These are phyloP conservation scores for Nycticebus coucang DNA, from an alignment of 2,113 vertebrate genomes.

Conservation along the genomic window DNA sequence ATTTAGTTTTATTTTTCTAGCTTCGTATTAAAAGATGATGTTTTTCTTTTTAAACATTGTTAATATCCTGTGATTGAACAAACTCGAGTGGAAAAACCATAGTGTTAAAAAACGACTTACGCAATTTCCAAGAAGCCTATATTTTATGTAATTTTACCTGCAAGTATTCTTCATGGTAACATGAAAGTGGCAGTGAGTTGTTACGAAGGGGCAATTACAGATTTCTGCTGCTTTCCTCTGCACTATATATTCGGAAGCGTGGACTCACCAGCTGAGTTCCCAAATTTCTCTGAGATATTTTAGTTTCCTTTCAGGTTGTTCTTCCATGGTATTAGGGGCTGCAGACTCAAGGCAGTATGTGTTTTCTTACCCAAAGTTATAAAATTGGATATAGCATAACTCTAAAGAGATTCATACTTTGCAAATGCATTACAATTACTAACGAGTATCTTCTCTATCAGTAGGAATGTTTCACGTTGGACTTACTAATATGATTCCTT, in stretches of 20 bases:
- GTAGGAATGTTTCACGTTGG: neutral
- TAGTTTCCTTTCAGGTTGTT: neutral
- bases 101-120: neutral
- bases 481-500: neutral
- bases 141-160: neutral
- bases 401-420: neutral
- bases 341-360: neutral
- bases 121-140: neutral
- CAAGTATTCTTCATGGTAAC: neutral
- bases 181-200: neutral
- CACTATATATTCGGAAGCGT: neutral
- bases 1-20: neutral
- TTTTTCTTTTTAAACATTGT: constrained; percentile 10
- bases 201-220: neutral
- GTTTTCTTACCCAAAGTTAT: neutral
- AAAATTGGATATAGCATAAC: neutral
- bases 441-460: neutral
- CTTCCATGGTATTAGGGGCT: neutral
- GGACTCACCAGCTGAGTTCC: neutral
- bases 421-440: neutral
- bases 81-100: neutral
- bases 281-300: constrained; percentile 13
- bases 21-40: neutral
- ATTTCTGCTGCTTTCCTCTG: neutral
- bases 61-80: neutral